phyloP scores from a whole-genome alignment of 2,797 vertebrate species.

The Tragopan temminckii region DNA sequence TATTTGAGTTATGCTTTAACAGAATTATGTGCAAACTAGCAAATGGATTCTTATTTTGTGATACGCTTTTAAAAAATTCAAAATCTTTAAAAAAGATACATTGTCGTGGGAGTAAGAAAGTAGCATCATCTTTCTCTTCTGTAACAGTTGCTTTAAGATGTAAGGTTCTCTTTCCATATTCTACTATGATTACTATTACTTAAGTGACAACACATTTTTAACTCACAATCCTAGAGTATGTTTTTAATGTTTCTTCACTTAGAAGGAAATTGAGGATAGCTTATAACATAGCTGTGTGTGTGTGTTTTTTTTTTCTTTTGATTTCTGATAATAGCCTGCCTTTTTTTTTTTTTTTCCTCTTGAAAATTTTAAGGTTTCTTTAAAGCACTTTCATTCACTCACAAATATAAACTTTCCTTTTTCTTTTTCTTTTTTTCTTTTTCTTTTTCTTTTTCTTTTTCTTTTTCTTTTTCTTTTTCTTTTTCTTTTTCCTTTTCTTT shows the following conservation, averaged over 20 bases:
- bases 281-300: neutral
- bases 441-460: neutral
- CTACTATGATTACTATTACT: neutral
- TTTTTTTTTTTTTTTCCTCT: neutral
- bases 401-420: neutral
- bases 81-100: neutral
- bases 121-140: neutral
- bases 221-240: neutral
- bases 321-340: neutral
- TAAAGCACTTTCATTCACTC: neutral
- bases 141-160: neutral
- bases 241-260: neutral
- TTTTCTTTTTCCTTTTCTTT: no score
- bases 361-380: neutral
- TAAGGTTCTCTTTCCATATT: neutral
- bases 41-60: neutral
- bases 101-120: neutral
- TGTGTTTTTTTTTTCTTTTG: neutral
- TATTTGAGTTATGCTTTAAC: neutral
- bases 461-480: neutral
- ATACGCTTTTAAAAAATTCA: neutral
- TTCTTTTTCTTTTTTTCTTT: neutral
- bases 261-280: neutral
- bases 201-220: neutral
- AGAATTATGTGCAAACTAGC: neutral